phyloP scores from a whole-genome alignment of 2,113 vertebrate genomes.

The Dendrocopos noguchii region DNA sequence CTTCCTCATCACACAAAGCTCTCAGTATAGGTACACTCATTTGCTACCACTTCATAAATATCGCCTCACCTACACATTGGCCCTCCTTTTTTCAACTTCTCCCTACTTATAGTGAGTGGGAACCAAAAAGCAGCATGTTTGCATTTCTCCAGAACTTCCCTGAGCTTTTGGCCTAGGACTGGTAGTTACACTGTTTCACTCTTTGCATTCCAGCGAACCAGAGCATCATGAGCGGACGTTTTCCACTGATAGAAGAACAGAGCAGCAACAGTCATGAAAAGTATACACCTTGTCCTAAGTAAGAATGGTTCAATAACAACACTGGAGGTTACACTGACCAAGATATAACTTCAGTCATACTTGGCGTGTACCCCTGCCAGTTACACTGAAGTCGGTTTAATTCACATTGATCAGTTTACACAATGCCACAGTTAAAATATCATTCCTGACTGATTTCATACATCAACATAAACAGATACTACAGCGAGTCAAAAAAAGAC shows the following conservation, averaged over 20 bases:
- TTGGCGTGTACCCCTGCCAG: not conserved
- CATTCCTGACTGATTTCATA: not conserved
- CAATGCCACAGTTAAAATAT: not conserved
- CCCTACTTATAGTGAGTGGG: not conserved
- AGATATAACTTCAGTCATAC: not conserved
- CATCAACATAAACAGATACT: not conserved
- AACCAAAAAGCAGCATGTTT: not conserved
- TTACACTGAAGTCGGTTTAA: not conserved
- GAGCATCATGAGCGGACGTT: not conserved
- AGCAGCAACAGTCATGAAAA: not conserved
- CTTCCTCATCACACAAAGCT: not conserved
- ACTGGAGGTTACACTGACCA: not conserved
- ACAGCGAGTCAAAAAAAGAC: not conserved
- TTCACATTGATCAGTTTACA: not conserved
- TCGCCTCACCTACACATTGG: not conserved
- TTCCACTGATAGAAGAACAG: not conserved
- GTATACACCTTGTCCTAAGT: not conserved
- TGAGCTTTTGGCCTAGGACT: not conserved
- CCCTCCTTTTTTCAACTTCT: not conserved
- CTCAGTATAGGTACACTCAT: not conserved
- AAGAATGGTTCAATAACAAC: not conserved
- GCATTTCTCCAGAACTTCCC: not conserved
- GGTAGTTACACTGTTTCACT: not conserved
- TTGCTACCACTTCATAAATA: not conserved
- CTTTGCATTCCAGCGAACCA: not conserved